These are phyloP conservation scores for Oreotrochilus melanogaster DNA, from an alignment of 2,113 vertebrate species.

Conservation along the genomic window DNA sequence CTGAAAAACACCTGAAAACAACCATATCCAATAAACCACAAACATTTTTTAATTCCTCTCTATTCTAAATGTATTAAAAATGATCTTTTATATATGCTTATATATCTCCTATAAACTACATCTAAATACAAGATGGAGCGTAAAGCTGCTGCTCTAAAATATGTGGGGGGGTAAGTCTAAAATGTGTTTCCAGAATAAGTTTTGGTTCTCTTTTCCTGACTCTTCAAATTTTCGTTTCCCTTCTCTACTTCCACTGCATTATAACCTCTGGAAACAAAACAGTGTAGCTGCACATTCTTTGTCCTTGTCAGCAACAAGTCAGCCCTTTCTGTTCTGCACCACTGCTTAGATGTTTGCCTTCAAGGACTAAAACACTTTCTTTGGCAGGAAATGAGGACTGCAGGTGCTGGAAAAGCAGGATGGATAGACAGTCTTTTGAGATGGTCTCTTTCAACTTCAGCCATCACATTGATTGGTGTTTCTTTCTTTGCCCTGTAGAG, in stretches of 20 bases:
- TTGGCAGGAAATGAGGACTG: not conserved
- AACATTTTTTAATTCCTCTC: not conserved
- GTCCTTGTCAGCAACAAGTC: not conserved
- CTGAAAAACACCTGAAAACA: not conserved
- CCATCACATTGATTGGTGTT: fast-evolving
- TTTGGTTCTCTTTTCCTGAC: not conserved
- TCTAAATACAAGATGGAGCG: not conserved
- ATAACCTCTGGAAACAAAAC: not conserved
- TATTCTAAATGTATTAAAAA: not conserved
- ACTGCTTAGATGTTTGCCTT: not conserved
- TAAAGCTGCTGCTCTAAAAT: not conserved
- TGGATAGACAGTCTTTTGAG: not conserved
- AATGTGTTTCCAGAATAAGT: not conserved
- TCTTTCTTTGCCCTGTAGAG: not conserved
- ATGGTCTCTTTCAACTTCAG: not conserved
- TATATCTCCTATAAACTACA: not conserved
- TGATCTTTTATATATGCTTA: not conserved
- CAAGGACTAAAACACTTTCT: not conserved
- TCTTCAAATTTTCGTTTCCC: not conserved
- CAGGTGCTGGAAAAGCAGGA: not conserved
- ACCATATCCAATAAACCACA: not conserved
- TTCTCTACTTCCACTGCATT: not conserved
- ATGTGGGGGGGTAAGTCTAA: not conserved
- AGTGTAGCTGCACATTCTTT: not conserved
- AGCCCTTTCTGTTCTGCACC: not conserved